Percentiles rank a stretch among this genome's conserved stretches.
These are phyloP conservation scores for Saccostrea cuccullata DNA, from an alignment of 1,140 invertebrate genomes.

Conservation along the genomic window DNA sequence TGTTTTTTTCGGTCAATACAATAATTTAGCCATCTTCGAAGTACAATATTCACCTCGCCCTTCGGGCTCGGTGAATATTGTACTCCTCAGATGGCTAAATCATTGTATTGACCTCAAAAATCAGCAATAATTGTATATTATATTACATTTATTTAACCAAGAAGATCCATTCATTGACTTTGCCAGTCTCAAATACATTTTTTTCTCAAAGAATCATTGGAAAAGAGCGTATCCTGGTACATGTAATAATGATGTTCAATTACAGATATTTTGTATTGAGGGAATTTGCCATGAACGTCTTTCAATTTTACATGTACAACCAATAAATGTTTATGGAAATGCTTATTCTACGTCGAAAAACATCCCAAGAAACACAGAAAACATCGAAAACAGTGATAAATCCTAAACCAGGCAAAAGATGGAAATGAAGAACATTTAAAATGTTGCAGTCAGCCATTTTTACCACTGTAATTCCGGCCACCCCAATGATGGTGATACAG, in stretches of 20 bases:
- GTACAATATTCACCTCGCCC: too few relatives aligned
- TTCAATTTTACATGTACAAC: background rate
- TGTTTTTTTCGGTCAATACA: too few relatives aligned
- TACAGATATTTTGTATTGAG: background rate
- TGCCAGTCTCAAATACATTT: background rate
- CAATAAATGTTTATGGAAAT: background rate
- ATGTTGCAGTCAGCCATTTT: background rate
- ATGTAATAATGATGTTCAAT: background rate
- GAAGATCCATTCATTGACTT: background rate
- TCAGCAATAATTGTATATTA: too few relatives aligned
- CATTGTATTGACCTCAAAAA: too few relatives aligned
- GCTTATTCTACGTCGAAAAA: too few relatives aligned
- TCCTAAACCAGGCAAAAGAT: background rate
- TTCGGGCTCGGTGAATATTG: too few relatives aligned
- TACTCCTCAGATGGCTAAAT: too few relatives aligned
- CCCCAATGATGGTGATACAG: background rate
- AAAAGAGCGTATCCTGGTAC: background rate
- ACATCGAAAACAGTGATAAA: too few relatives aligned
- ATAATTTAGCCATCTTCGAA: too few relatives aligned
- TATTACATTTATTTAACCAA: background rate
- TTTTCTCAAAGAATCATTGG: background rate
- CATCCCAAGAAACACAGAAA: too few relatives aligned
- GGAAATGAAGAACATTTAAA: background rate
- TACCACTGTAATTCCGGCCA: background rate
- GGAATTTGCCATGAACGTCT: background rate